Base-by-base conservation (phyloP, 2,797 vertebrate genomes). In the Lepilemur septentrionalis region DNA sequence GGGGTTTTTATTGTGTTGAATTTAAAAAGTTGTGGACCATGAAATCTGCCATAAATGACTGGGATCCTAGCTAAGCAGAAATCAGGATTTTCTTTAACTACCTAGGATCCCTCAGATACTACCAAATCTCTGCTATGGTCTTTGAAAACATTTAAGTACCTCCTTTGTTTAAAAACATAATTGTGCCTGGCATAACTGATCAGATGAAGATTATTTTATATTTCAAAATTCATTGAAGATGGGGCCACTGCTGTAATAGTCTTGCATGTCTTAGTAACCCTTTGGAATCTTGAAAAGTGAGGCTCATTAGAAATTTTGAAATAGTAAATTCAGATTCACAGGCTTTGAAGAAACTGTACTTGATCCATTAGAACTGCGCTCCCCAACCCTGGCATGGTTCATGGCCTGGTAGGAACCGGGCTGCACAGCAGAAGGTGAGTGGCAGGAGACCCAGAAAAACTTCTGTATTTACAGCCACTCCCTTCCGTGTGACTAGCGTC, bases 151-250 rank as follows among this genome's bases (percentile, higher is more conserved):
- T 1, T 28, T 13, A 73, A 55, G 7, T 70, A 1, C 11, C 1
- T 70, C 2, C 17, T 80, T 87, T 67, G 81, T 55, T n/a, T 87
- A 59, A 81, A 22, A 65, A 78, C 2, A 20, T 55, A 79, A 81
- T 93, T 96, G 94, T 91, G 18, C 22, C 35, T 75, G 41, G n/a
- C 79, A 92, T 61, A 91, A 72, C 13, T 79, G n/a, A 15, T 92
- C 80, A 82, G 28, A n/a, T 61, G 14, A 46, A 14, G 13, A 61
- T 89, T 90, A 63, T 86, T 97, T 89, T 55, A 69, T 57, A 88
- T 92, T 91, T n/a, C 20, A 89, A 91, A 79, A 83, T 93, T 84
- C 11, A 50, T 14, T 79, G 30, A 90, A 46, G 25, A 87, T 81
- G 38, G 25, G 35, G 28, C n/a, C 38, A 75, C 22, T 35, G 12